A percentile compares a stretch with the other conserved stretches of the same genome.
These are phyloP conservation scores for Labeo calbasu DNA, from an alignment of 2,797 vertebrate species.

Conservation along the genomic window DNA sequence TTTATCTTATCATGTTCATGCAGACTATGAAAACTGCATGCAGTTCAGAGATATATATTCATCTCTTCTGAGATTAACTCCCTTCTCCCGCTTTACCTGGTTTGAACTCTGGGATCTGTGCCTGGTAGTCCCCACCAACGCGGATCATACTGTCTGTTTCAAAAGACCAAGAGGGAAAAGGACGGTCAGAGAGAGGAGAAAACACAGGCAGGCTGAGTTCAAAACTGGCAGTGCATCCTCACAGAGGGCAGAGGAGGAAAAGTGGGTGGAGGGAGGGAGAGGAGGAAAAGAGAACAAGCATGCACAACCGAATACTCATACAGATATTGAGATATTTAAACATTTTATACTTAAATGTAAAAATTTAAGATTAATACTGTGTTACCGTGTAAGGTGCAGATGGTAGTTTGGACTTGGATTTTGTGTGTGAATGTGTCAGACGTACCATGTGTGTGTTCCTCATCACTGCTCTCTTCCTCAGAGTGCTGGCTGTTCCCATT, in stretches of 20 bases:
- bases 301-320: conserved; percentile 52
- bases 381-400: conserved; percentile 23
- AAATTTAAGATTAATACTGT: conserved; percentile 13
- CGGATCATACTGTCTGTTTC: conserved; percentile 93
- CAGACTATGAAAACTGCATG: conserved; percentile 22
- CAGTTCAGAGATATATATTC: conserved; percentile 1
- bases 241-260: conserved; percentile 31
- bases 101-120: conserved; percentile 92
- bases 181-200: conserved; percentile 46
- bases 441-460: conserved; percentile 88
- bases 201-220: conserved; percentile 44
- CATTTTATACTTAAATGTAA: background rate
- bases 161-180: conserved; percentile 49
- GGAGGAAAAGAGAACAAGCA: conserved; percentile 26
- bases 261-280: conserved; percentile 28
- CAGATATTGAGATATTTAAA: background rate
- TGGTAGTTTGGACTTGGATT: conserved; percentile 23
- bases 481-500: conserved; percentile 86
- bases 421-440: conserved; percentile 21
- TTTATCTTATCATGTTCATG: conserved; percentile 30
- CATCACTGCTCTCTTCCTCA: conserved; percentile 92
- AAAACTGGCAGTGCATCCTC: conserved; percentile 26
- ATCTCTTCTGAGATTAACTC: conserved; percentile 30
- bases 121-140: conserved; percentile 94
- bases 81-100: conserved; percentile 78